Evolutionary conservation across 2,113 vertebrate species (phyloP).

Genomic region (Brachyhypopomus gauderio): DNA sequence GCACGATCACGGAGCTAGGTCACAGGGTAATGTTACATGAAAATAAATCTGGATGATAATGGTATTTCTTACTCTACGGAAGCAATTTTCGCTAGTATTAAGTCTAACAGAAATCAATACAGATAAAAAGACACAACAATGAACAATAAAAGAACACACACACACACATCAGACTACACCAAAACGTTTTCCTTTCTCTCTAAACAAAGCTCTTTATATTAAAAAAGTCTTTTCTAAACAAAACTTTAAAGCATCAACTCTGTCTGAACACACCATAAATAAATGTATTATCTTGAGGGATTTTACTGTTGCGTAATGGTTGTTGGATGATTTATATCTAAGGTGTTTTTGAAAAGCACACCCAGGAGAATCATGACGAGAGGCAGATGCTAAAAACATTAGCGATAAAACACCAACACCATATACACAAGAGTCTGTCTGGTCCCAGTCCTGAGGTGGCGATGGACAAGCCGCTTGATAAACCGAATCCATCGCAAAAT

Average conservation of each 20-base stretch:
- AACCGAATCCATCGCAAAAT: conserved; percentile 68
- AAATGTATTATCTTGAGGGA: neutral
- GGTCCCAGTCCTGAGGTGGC: conserved; percentile 59
- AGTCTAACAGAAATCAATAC: conserved; percentile 53
- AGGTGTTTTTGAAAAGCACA: conserved; percentile 7
- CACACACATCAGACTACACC: conserved; percentile 11
- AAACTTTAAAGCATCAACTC: too few relatives aligned
- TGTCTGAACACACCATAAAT: neutral
- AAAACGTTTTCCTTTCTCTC: conserved; percentile 17
- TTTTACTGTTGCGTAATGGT: conserved; percentile 24
- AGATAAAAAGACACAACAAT: conserved; percentile 6
- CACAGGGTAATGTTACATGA: conserved; percentile 53
- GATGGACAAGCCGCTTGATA: conserved; percentile 72
- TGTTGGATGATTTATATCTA: conserved; percentile 10
- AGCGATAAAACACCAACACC: conserved; percentile 68
- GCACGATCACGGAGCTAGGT: conserved; percentile 46
- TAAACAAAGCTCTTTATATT: too few relatives aligned
- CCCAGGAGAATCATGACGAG: neutral
- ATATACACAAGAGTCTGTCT: conserved; percentile 39
- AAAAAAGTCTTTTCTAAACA: too few relatives aligned
- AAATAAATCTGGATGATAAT: conserved; percentile 51
- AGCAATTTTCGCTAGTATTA: conserved; percentile 51
- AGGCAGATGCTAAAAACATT: conserved; percentile 24
- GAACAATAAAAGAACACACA: conserved; percentile 26
- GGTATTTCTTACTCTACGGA: conserved; percentile 44